Evolutionary conservation across 2,888 invertebrate species (phyloP).

Genomic region (Cryptosula pallasiana): DNA sequence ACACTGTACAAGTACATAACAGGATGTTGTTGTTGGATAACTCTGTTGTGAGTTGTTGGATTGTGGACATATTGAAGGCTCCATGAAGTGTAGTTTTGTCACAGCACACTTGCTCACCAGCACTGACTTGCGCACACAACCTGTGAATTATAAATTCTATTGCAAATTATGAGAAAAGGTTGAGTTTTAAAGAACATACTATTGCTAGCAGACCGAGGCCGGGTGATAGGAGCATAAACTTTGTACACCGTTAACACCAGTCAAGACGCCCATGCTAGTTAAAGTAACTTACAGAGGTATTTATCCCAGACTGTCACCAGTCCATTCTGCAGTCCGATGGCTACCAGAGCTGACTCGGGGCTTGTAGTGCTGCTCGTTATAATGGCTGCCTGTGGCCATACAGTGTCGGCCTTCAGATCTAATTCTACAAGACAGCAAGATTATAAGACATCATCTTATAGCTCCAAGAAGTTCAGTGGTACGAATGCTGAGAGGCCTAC

Average conservation of each 20-base stretch:
- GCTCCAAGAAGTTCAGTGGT: too few relatives aligned
- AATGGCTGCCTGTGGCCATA: conserved; percentile 42
- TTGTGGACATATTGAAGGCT: conserved; percentile 37
- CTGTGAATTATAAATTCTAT: too few relatives aligned
- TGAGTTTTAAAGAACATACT: too few relatives aligned
- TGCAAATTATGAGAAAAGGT: too few relatives aligned
- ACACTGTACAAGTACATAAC: conserved; percentile 26
- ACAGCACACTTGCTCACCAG: conserved; percentile 29
- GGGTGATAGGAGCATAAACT: too few relatives aligned
- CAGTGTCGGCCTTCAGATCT: conserved; percentile 42
- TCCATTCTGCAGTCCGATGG: conserved; percentile 42
- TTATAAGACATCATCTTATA: too few relatives aligned
- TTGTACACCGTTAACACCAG: too few relatives aligned
- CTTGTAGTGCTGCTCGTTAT: conserved; percentile 39
- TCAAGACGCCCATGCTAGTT: too few relatives aligned
- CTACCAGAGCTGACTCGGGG: conserved; percentile 37
- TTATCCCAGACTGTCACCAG: conserved; percentile 44
- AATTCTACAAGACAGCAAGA: too few relatives aligned
- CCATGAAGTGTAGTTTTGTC: conserved; percentile 35
- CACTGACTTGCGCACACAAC: conserved; percentile 22
- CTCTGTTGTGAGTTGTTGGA: conserved; percentile 25
- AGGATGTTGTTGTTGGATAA: conserved; percentile 26
- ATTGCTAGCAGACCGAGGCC: too few relatives aligned
- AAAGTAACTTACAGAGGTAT: conserved; percentile 41
- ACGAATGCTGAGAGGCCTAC: background rate